These are phyloP conservation scores for Chlamydotis undulata DNA, from an alignment of 2,113 vertebrate genomes.

Conservation along the genomic window DNA sequence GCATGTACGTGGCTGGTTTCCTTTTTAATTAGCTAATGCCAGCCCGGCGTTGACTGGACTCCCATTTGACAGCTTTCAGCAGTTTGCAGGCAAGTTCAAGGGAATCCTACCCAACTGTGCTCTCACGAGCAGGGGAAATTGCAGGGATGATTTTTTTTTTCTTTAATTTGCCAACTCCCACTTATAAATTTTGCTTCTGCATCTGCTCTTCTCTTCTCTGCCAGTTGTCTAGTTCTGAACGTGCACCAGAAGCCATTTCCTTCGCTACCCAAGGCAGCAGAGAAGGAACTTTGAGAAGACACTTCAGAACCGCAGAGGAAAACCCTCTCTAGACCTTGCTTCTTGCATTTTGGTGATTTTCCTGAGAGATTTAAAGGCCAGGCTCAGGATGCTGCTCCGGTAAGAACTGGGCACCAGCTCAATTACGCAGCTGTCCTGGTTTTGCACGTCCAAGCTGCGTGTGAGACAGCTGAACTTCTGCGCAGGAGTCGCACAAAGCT, in stretches of 20 bases:
- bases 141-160: neutral
- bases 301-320: neutral
- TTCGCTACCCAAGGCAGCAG: neutral
- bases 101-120: neutral
- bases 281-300: neutral
- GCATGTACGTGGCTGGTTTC: neutral
- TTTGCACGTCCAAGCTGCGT: neutral
- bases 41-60: neutral
- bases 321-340: neutral
- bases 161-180: neutral
- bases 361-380: neutral
- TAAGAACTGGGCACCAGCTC: neutral
- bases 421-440: conserved; percentile 53
- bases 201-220: neutral
- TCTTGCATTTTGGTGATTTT: fast-evolving
- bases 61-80: neutral
- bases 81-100: neutral
- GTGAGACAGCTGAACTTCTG: conserved; percentile 53
- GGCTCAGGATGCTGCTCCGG: neutral
- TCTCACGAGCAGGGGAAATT: neutral
- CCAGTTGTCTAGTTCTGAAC: neutral
- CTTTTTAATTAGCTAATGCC: neutral
- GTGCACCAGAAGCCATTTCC: neutral
- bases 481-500: conserved; percentile 24
- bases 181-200: neutral